A percentile compares a stretch with the other conserved stretches of the same genome.
Conservation (phyloP, 2,113 vertebrate genomes). For the Agapornis roseicollis region DNA sequence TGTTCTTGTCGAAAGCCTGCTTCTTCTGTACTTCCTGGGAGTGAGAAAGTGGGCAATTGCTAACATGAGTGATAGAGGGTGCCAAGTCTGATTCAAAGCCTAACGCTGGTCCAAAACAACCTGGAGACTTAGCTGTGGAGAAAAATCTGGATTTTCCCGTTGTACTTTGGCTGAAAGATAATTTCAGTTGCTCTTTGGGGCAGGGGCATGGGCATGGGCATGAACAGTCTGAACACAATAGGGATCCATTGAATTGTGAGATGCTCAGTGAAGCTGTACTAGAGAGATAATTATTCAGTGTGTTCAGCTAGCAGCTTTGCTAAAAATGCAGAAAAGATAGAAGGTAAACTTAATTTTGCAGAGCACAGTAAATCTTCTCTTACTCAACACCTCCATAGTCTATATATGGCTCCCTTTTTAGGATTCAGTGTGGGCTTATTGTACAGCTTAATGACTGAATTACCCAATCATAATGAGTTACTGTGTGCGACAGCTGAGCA, state of each 20-base stretch:
- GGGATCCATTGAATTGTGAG: neutral
- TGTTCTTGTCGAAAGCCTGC: neutral
- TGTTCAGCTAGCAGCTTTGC: neutral
- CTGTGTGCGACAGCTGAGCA: constrained; percentile 12
- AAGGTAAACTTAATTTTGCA: constrained; percentile 41
- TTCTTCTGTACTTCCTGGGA: neutral
- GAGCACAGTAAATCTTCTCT: constrained; percentile 32
- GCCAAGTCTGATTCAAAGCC: neutral
- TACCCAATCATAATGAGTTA: constrained; percentile 55
- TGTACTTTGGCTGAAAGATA: neutral
- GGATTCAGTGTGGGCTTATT: constrained; percentile 43
- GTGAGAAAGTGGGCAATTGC: neutral
- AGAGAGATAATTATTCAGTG: neutral
- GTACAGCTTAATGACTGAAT: constrained; percentile 37
- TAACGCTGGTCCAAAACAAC: neutral
- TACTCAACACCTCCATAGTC: constrained; percentile 39
- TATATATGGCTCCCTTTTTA: constrained; percentile 52
- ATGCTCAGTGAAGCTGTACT: neutral
- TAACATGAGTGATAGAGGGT: neutral
- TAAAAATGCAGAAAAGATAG: constrained; percentile 19
- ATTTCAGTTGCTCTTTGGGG: neutral
- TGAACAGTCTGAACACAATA: neutral
- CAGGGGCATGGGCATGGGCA: neutral
- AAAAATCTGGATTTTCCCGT: neutral
- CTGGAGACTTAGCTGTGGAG: neutral